Evolutionary conservation across 2,797 vertebrate species (phyloP), one percentile per base, ranked within the genome.

Genomic region (Onychomys leucogaster): DNA sequence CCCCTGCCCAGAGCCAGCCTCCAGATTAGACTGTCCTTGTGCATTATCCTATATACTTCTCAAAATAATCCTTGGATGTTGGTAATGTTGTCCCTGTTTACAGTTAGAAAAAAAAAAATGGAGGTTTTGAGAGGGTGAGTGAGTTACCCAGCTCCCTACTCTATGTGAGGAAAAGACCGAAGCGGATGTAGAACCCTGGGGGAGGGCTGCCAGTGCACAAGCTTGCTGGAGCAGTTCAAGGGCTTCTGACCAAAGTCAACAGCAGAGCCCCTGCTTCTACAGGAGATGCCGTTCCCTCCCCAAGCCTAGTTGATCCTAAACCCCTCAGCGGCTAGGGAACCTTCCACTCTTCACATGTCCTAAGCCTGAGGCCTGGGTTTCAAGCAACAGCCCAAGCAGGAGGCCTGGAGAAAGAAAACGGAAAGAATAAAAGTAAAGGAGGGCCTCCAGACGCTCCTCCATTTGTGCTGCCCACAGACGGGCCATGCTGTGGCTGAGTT

Each of bases 361-460:
- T 91, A 43, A n/a, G 67, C 59, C 37, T 27, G 81, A 88, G 49
- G 80, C 29, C 27, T 32, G 37, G 77, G 77, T 65, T 75, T 97
- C 65, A 80, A 57, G 57, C 76, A 81, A 86, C 92, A 93, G 67
- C 37, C 78, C 55, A 37, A 0, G 43, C 80, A 29, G 49, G 75
- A 91, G 49, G 52, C 34, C 94, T 46, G 21, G 37, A 29, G 32
- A 9, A 10, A 77, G 90, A 49, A 88, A 90, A 93, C 11, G 29
- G 7, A 76, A 55, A 76, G 41, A 69, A 67, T 16, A 78, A 61
- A 41, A 37, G 52, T 0, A 3, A 61, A 86, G 63, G 5, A 52
- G 86, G 63, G 55, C 29, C 6, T 5, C 65, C 49, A 2, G 3
- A 32, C 55, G 78, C 52, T 93, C 46, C 85, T 52, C 37, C 16